Evolutionary conservation across 2,797 vertebrate genomes (phyloP).

Genomic region (Ctenosaura bakeri): DNA sequence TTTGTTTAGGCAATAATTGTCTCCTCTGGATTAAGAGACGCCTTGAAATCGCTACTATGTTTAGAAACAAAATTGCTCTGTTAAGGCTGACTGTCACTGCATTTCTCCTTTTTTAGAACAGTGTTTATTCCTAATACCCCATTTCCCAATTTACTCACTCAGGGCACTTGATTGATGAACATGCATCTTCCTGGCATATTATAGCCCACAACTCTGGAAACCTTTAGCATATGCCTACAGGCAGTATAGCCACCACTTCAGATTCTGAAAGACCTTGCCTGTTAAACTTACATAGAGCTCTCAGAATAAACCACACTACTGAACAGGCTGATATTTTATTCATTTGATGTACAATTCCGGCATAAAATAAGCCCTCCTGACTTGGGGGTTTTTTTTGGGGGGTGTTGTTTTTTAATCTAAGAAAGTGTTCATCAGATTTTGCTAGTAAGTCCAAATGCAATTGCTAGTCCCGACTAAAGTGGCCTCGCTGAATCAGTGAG

Average conservation of each 20-base stretch:
- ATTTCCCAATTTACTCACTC: conserved; percentile 79
- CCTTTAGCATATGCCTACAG: conserved; percentile 61
- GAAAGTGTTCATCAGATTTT: not conserved
- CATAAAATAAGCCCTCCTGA: not conserved
- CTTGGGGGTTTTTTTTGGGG: not conserved
- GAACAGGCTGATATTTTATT: conserved; percentile 24
- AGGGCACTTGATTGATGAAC: conserved; percentile 74
- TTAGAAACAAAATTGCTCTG: conserved; percentile 85
- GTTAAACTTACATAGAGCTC: conserved; percentile 47
- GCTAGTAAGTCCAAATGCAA: not conserved
- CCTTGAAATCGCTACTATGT: conserved; percentile 84
- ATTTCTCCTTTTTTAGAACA: conserved; percentile 80
- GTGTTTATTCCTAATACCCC: conserved; percentile 77
- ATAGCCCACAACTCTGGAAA: conserved; percentile 68
- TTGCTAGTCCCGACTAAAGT: no score
- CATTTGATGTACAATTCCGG: not conserved
- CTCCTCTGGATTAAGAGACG: conserved; percentile 76
- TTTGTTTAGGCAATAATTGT: conserved; percentile 87
- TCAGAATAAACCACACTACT: conserved; percentile 69
- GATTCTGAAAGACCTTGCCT: conserved; percentile 60
- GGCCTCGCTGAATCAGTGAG: no score
- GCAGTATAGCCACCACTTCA: conserved; percentile 57
- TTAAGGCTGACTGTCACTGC: conserved; percentile 78
- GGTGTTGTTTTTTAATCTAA: not conserved
- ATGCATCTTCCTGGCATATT: conserved; percentile 71